Evolutionary conservation across 2,113 vertebrate genomes (phyloP).

Genomic region (Corapipo altera): DNA sequence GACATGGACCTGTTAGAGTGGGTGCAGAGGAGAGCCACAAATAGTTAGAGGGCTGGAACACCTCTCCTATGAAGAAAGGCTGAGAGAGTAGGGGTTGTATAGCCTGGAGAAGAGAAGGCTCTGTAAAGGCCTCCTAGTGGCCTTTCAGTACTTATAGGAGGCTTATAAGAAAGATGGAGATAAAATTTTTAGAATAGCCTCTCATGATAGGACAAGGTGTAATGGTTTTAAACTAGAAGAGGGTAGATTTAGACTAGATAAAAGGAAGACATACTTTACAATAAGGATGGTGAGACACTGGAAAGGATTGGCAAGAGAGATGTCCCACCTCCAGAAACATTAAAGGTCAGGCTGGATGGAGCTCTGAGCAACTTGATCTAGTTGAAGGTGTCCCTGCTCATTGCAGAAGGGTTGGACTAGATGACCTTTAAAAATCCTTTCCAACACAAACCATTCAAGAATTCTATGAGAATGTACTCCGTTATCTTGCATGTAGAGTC

Average conservation of each 20-base stretch:
- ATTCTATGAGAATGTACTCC: neutral
- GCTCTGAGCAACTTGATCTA: neutral
- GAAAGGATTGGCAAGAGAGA: neutral
- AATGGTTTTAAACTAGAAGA: neutral
- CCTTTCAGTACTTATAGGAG: neutral
- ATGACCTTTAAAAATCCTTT: neutral
- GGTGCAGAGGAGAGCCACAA: neutral
- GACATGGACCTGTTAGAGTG: neutral
- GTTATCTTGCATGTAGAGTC: neutral
- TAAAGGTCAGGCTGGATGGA: neutral
- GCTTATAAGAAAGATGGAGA: neutral
- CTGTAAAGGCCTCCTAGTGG: accelerated
- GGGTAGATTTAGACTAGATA: neutral
- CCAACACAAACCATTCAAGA: neutral
- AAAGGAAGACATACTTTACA: neutral
- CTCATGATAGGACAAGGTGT: neutral
- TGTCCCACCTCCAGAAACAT: neutral
- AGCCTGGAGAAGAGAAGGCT: neutral
- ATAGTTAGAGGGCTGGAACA: neutral
- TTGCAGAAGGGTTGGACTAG: neutral
- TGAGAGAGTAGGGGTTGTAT: neutral
- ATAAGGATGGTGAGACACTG: neutral
- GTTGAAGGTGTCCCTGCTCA: too few species aligned
- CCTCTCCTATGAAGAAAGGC: neutral
- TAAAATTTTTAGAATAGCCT: neutral